A percentile compares a stretch with the other conserved stretches of the same genome.
Evolutionary conservation across 2,113 vertebrate genomes (phyloP).

Genomic region (Solea senegalensis): DNA sequence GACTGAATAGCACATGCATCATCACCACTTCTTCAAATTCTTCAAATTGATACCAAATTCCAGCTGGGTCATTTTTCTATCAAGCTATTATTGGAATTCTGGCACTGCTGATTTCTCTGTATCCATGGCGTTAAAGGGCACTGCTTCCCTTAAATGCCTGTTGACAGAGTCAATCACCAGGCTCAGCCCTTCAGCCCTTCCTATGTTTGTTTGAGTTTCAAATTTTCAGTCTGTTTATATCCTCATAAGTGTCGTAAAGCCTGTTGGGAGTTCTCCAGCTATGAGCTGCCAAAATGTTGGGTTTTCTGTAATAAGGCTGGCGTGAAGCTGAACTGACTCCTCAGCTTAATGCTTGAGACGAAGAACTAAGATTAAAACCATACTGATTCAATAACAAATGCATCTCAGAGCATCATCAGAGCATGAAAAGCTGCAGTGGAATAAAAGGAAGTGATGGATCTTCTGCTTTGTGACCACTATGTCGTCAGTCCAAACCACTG

Average conservation of each 20-base stretch:
- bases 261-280: neutral
- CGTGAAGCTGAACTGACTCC: neutral
- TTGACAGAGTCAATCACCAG: neutral
- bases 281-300: neutral
- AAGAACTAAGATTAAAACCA: neutral
- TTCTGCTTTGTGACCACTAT: neutral
- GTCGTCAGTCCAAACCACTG: constrained; percentile 2
- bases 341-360: neutral
- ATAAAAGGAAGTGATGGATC: constrained; percentile 2
- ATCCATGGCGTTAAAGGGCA: neutral
- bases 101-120: neutral
- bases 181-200: neutral
- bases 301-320: neutral
- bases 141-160: neutral
- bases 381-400: neutral
- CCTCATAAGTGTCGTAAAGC: neutral
- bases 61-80: constrained; percentile 40
- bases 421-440: neutral
- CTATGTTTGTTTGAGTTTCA: neutral
- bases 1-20: constrained; percentile 5
- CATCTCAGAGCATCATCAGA: neutral
- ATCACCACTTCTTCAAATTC: constrained; percentile 28
- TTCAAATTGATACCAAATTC: constrained; percentile 53
- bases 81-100: constrained; percentile 15
- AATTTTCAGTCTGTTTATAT: neutral